Percentiles rank a stretch among this genome's conserved stretches.
These are phyloP conservation scores for Papilio polytes DNA, from an alignment of 1,140 invertebrate species.

Conservation along the genomic window DNA sequence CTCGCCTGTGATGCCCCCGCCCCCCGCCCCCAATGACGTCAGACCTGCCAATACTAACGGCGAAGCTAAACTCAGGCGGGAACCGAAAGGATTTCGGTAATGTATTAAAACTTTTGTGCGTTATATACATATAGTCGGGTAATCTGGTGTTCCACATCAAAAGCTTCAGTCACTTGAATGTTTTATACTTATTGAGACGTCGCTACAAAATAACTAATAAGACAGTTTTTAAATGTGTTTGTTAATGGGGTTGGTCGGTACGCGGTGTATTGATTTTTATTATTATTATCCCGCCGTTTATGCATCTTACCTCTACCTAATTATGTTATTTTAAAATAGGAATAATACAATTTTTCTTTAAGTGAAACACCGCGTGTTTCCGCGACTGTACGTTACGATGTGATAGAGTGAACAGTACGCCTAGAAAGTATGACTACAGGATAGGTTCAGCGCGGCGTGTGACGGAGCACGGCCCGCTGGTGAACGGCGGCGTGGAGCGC, in stretches of 20 bases:
- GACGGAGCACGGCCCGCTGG: conserved; percentile 47
- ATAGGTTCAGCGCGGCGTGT: conserved; percentile 75
- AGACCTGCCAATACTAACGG: conserved; percentile 50
- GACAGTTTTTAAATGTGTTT: too few species aligned
- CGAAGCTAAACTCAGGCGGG: conserved; percentile 50
- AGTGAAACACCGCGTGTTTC: background rate
- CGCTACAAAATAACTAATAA: too few species aligned
- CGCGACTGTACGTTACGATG: conserved; percentile 10
- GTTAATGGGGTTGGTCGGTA: too few species aligned
- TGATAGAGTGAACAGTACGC: background rate
- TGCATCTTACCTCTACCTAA: too few species aligned
- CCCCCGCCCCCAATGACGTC: conserved; percentile 9
- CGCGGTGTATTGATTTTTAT: too few species aligned
- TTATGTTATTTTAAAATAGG: too few species aligned
- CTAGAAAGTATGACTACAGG: conserved; percentile 45
- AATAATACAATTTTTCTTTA: too few species aligned
- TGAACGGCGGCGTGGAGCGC: conserved; percentile 49
- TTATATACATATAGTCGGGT: background rate
- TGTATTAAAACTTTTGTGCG: conserved; percentile 14
- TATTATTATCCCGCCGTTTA: too few species aligned
- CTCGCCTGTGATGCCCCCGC: conserved; percentile 22
- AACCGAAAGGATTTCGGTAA: conserved; percentile 59
- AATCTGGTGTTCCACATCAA: too few species aligned
- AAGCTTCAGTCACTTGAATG: too few species aligned
- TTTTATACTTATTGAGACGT: too few species aligned